Evolutionary conservation across 2,888 invertebrate genomes (phyloP).

Genomic region (Caenorhabditis parvicauda): DNA sequence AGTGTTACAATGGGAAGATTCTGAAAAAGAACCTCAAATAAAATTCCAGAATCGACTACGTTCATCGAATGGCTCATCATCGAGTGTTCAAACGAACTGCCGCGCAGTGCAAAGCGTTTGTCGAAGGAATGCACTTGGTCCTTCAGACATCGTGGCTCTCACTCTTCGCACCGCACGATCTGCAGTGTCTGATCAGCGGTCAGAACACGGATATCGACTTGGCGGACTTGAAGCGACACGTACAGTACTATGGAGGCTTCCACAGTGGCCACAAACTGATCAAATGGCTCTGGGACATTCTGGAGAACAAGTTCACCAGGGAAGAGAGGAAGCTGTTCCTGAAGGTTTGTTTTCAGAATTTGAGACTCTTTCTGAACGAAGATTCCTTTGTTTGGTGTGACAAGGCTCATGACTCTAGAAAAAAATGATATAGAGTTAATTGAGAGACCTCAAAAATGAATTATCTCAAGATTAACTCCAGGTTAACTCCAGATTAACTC

Average conservation of each 20-base stretch:
- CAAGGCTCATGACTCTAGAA: too few relatives aligned
- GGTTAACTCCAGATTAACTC: too few relatives aligned
- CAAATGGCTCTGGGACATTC: conserved; percentile 96
- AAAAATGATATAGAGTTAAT: too few relatives aligned
- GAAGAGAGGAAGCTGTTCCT: conserved; percentile 88
- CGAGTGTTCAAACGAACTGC: conserved; percentile 96
- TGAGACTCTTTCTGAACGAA: background rate
- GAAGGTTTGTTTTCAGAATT: conserved; percentile 68
- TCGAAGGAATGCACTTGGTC: conserved; percentile 66
- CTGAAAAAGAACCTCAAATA: background rate
- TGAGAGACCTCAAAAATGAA: too few relatives aligned
- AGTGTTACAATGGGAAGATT: too few relatives aligned
- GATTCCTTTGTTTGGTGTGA: too few relatives aligned
- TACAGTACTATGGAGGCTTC: conserved; percentile 98
- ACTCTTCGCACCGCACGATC: conserved; percentile 88
- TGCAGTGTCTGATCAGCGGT: conserved; percentile 88
- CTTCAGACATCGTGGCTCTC: conserved; percentile 87
- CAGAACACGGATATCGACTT: conserved; percentile 77
- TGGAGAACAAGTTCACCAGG: conserved; percentile 88
- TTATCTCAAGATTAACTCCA: too few relatives aligned
- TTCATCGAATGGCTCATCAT: conserved; percentile 96
- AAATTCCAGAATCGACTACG: conserved; percentile 83
- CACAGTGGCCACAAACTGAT: conserved; percentile 88
- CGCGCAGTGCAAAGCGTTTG: conserved; percentile 93
- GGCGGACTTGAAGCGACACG: conserved; percentile 81